Evolutionary conservation across 1,140 invertebrate species (phyloP).

Genomic region (Brachionus rubens): DNA sequence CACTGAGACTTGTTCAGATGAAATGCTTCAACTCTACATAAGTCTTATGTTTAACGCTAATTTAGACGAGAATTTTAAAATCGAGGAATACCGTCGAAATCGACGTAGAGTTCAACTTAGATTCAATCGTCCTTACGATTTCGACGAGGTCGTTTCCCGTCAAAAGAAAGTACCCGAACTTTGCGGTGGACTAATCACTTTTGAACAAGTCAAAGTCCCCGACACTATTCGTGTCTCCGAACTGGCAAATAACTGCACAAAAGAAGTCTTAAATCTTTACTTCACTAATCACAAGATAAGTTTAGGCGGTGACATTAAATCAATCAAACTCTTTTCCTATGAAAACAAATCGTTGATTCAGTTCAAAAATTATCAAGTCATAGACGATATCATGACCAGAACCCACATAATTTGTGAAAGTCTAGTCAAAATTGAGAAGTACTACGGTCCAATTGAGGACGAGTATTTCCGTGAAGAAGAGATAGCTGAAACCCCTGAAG

Average conservation of each 20-base stretch:
- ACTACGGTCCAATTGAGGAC: conserved; percentile 22
- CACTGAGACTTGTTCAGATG: neutral
- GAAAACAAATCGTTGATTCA: conserved; percentile 44
- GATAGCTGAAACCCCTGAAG: neutral
- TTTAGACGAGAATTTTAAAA: conserved; percentile 38
- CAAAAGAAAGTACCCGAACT: conserved; percentile 38
- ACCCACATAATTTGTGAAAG: conserved; percentile 42
- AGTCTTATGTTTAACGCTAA: conserved; percentile 16
- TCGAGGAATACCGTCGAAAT: conserved; percentile 40
- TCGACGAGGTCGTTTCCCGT: neutral
- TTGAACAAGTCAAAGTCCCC: neutral
- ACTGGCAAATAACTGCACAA: conserved; percentile 29
- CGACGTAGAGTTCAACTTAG: neutral
- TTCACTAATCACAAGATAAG: conserved; percentile 40
- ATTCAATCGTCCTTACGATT: neutral
- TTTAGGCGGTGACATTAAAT: conserved; percentile 24
- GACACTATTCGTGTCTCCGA: conserved; percentile 32
- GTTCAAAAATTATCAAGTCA: neutral
- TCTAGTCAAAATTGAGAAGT: conserved; percentile 35
- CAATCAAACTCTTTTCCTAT: conserved; percentile 36
- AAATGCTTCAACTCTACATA: conserved; percentile 43
- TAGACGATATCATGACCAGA: neutral
- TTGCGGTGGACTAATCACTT: neutral
- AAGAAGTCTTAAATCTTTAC: conserved; percentile 30
- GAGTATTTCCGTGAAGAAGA: conserved; percentile 36